Evolutionary conservation across 2,797 vertebrate species (phyloP).

Genomic region (Chelmon rostratus): DNA sequence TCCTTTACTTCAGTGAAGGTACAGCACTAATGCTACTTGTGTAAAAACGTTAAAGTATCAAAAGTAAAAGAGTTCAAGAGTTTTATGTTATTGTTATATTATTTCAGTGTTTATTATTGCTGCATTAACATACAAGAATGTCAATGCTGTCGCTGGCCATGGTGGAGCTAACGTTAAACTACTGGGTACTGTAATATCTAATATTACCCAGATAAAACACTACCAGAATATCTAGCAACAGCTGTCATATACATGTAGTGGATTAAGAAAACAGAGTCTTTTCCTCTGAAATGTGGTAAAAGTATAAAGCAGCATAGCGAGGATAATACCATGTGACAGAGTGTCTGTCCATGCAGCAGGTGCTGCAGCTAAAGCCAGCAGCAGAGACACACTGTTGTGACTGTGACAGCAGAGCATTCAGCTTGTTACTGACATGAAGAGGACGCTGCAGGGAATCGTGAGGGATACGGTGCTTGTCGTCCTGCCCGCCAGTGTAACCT

Average conservation of each 20-base stretch:
- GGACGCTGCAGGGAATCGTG: background rate
- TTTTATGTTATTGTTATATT: too few relatives aligned
- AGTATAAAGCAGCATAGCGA: background rate
- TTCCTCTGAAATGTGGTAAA: background rate
- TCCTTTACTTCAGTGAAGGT: background rate
- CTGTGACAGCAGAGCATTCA: too few relatives aligned
- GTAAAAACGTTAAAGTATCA: background rate
- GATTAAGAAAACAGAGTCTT: background rate
- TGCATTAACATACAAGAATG: background rate
- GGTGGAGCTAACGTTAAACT: background rate
- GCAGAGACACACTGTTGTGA: too few relatives aligned
- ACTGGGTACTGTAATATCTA: background rate
- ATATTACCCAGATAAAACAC: background rate
- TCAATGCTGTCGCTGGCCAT: background rate
- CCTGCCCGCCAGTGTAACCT: background rate
- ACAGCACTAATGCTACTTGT: background rate
- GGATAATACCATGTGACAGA: too few relatives aligned
- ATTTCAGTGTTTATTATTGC: background rate
- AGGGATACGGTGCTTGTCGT: background rate
- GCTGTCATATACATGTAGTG: background rate
- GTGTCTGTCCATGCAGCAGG: background rate
- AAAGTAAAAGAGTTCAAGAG: background rate
- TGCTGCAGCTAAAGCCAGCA: too few relatives aligned
- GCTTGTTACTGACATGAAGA: background rate
- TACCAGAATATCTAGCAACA: background rate